Evolutionary conservation across 2,113 vertebrate genomes (phyloP).

Genomic region (Hippopotamus amphibius): DNA sequence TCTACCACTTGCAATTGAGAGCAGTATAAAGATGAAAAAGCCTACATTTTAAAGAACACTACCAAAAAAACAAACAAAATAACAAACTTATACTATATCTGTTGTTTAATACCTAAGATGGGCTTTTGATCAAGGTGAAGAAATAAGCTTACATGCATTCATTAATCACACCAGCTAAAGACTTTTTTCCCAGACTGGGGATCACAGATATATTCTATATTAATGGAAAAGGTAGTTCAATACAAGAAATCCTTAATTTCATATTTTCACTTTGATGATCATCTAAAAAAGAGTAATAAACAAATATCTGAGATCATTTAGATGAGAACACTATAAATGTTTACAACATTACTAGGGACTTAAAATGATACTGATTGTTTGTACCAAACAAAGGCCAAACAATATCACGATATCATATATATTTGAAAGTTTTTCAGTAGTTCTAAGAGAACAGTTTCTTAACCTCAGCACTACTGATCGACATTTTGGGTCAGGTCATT

Average conservation of each 20-base stretch:
- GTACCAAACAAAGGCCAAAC: constrained; percentile 36
- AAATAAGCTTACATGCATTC: constrained; percentile 37
- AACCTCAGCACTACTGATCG: background rate
- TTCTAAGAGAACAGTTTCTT: background rate
- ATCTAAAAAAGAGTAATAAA: background rate
- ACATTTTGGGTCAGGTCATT: background rate
- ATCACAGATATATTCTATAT: background rate
- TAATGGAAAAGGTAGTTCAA: background rate
- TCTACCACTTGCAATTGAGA: constrained; percentile 33
- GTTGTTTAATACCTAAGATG: background rate
- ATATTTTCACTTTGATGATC: constrained; percentile 45
- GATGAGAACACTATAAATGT: constrained; percentile 16
- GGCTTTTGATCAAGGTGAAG: constrained; percentile 40
- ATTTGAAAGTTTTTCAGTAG: constrained; percentile 23
- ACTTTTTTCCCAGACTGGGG: background rate
- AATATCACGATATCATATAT: background rate
- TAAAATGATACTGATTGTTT: constrained; percentile 25
- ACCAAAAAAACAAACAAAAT: constrained; percentile 31
- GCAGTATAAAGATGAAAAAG: background rate
- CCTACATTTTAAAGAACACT: constrained; percentile 8
- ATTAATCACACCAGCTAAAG: constrained; percentile 15
- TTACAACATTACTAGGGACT: background rate
- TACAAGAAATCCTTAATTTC: constrained; percentile 32
- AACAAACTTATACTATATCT: background rate
- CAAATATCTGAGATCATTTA: background rate